Base-by-base conservation (phyloP, 2,888 invertebrate genomes). In the Idaea straminata region DNA sequence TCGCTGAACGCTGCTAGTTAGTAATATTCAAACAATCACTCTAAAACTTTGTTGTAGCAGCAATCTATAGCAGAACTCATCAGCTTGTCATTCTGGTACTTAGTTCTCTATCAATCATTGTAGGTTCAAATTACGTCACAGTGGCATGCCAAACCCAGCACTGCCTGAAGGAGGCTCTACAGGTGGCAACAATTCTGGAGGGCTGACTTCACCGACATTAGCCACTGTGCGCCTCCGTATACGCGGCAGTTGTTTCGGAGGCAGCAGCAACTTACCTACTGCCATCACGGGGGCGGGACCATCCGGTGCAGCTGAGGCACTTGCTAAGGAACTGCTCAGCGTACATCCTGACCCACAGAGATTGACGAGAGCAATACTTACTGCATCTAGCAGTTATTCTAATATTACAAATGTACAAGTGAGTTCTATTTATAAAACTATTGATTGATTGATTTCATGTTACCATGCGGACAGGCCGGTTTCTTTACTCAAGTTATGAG, bases 41-140 rank as follows among this genome's bases (percentile, higher is more conserved):
- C 25, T 25, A 25, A 25, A 25, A 25, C 25, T 25, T 25, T 25
- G 25, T 25, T 25, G 25, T 25, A 25, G 25, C 25, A 25, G 25
- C 25, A 25, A 25, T 25, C 25, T 25, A 25, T 25, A 25, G 25
- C 25, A 25, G 25, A 25, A 25, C 3, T 25, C 25, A 25, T 25
- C 25, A 25, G 25, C 25, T 25, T 25, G 25, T 25, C 7, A 47
- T 47, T 47, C 13, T 47, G 47, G 7, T 10, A 47, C 47, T 10
- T 7, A 47, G 10, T 10, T 47, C 25, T 47, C 4, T 47, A 47
- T 47, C 10, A 47, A 47, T 10, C 1, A 36, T 77, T 78, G 63
- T 83, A 94, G 94, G 76, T 94, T 94, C 79, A 93, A 94, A 77
- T 81, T 93, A 70, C 86, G 94, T 62, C 92, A 93, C 36, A 91